Percentiles rank a stretch among this genome's conserved stretches.
Conservation (phyloP, 2,888 invertebrate genomes). For the Apamea epomidion region DNA sequence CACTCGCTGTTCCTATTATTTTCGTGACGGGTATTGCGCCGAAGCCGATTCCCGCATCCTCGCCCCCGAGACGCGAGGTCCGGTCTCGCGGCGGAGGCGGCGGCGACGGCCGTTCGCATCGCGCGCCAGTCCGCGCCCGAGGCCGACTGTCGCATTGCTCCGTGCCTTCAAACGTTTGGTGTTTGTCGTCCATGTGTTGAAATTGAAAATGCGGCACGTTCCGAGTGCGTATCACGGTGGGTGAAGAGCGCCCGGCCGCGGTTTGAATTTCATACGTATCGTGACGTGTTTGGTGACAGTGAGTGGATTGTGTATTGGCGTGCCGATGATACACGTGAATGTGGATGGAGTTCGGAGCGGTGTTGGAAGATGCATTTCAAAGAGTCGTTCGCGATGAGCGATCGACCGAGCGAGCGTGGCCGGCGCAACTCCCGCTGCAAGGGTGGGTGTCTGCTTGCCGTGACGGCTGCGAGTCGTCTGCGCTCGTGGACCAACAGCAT, state of each 20-base stretch:
- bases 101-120: conserved; percentile 89
- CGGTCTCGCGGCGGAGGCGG: conserved; percentile 89
- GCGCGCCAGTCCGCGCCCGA: conserved; percentile 89
- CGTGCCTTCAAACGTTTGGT: conserved; percentile 84
- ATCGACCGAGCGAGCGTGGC: conserved; percentile 90
- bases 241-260: conserved; percentile 74
- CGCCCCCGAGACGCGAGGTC: conserved; percentile 90
- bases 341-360: conserved; percentile 87
- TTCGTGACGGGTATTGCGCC: conserved; percentile 91
- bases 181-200: conserved; percentile 79
- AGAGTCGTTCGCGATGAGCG: conserved; percentile 90
- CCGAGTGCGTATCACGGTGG: conserved; percentile 79
- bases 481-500: conserved; percentile 68
- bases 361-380: conserved; percentile 90
- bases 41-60: conserved; percentile 91
- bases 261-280: conserved; percentile 73
- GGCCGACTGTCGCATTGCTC: conserved; percentile 88
- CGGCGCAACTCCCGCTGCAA: conserved; percentile 90
- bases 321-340: conserved; percentile 89
- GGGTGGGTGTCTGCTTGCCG: conserved; percentile 84
- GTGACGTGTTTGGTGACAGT: conserved; percentile 84
- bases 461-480: conserved; percentile 78
- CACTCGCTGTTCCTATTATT: conserved; percentile 91
- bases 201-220: conserved; percentile 86
- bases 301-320: conserved; percentile 85